Conservation (phyloP, 2,888 invertebrate genomes). For the Calliopum simillimum region DNA sequence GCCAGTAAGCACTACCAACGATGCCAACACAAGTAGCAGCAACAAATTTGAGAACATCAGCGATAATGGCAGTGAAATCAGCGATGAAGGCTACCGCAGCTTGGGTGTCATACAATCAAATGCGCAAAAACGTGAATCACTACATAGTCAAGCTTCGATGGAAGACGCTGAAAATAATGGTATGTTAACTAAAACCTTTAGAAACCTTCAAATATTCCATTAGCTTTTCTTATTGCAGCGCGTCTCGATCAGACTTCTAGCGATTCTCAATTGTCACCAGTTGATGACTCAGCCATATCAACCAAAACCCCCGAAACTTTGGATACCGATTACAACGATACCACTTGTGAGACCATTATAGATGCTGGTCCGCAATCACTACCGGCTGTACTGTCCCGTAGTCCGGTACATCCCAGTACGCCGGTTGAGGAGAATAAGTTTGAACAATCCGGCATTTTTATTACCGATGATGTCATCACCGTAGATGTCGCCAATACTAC, state of each 20-base stretch:
- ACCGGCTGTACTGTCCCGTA: conserved; percentile 54
- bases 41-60: conserved; percentile 73
- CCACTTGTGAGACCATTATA: conserved; percentile 37
- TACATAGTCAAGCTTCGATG: conserved; percentile 79
- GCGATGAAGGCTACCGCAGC: conserved; percentile 87
- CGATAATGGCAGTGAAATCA: conserved; percentile 86
- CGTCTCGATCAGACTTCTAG: conserved; percentile 72
- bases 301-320: conserved; percentile 54
- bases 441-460: conserved; percentile 65
- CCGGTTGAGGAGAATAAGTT: conserved; percentile 53
- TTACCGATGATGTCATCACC: conserved; percentile 67
- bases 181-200: conserved; percentile 59
- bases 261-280: conserved; percentile 66
- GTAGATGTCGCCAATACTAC: conserved; percentile 75
- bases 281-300: conserved; percentile 62
- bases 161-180: conserved; percentile 80
- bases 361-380: conserved; percentile 59
- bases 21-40: conserved; percentile 44
- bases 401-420: conserved; percentile 37
- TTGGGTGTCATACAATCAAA: conserved; percentile 75
- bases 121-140: conserved; percentile 73
- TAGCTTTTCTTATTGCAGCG: conserved; percentile 68
- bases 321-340: conserved; percentile 49
- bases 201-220: not conserved
- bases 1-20: conserved; percentile 23